These are phyloP conservation scores for Carterocephalus palaemon DNA, from an alignment of 2,888 invertebrate species.

Conservation along the genomic window DNA sequence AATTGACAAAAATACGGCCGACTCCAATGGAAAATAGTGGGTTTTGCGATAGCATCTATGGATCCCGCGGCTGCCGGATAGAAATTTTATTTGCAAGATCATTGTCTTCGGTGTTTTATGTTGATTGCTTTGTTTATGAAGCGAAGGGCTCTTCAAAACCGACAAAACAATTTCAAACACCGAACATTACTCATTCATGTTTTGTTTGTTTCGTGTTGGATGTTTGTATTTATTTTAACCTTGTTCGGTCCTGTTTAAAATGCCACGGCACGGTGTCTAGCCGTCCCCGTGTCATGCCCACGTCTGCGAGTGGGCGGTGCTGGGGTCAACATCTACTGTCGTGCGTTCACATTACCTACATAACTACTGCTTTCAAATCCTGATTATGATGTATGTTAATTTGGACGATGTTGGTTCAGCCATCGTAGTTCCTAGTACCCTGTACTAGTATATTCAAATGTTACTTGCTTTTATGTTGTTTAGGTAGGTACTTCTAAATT, in stretches of 20 bases:
- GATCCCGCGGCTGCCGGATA: constrained; percentile 49
- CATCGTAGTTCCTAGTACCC: background rate
- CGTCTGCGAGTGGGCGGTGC: constrained; percentile 43
- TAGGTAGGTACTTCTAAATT: too few species aligned
- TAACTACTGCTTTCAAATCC: constrained; percentile 23
- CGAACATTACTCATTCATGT: background rate
- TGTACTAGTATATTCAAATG: too few species aligned
- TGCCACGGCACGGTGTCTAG: constrained; percentile 12
- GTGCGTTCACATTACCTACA: constrained; percentile 28
- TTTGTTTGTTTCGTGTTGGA: constrained; percentile 4
- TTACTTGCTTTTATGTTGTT: too few species aligned
- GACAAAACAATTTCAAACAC: background rate
- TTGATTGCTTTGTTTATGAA: constrained; percentile 35
- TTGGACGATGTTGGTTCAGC: too few species aligned
- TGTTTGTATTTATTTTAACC: constrained; percentile 18
- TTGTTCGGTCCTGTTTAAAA: constrained; percentile 19
- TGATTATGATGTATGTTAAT: constrained; percentile 24
- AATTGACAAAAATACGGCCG: constrained; percentile 77
- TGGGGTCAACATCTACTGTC: constrained; percentile 40
- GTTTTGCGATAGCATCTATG: constrained; percentile 70
- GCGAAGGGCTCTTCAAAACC: constrained; percentile 11
- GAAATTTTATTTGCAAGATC: constrained; percentile 61
- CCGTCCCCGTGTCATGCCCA: constrained; percentile 17
- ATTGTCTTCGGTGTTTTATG: constrained; percentile 54
- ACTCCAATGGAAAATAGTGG: constrained; percentile 71